Conservation (phyloP, 2,113 vertebrate genomes). For the Empidonax alnorum region DNA sequence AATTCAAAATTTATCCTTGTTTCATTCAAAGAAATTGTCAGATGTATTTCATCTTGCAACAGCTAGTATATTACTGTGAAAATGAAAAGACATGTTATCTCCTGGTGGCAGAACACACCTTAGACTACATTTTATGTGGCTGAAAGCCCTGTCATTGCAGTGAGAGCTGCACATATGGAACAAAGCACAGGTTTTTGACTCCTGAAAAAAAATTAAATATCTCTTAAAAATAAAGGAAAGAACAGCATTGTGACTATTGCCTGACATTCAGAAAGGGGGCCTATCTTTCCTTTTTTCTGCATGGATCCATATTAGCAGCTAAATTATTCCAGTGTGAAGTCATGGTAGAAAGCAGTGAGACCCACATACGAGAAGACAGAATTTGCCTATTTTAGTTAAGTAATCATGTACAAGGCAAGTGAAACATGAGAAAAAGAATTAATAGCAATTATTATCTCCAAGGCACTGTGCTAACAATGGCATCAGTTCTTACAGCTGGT, state of each 20-base stretch:
- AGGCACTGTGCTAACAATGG: not conserved
- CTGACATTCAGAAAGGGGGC: not conserved
- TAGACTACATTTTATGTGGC: not conserved
- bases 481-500: not conserved
- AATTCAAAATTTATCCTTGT: not conserved
- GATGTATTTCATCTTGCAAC: not conserved
- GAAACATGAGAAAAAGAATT: not conserved
- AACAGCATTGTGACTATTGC: not conserved
- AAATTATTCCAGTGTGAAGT: not conserved
- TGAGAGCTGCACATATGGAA: not conserved
- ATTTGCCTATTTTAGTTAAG: not conserved
- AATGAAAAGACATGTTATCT: not conserved
- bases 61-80: not conserved
- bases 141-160: not conserved
- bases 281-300: not conserved
- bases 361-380: not conserved
- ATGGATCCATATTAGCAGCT: not conserved
- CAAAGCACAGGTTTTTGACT: not conserved
- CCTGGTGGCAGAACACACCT: not conserved
- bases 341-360: not conserved
- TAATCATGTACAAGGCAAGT: not conserved
- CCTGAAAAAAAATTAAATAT: not conserved
- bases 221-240: not conserved
- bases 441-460: not conserved
- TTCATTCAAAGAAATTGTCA: not conserved